Evolutionary conservation across 2,888 invertebrate genomes (phyloP), one percentile per base, ranked within the genome.

Genomic region (Chaetoderma sp.): DNA sequence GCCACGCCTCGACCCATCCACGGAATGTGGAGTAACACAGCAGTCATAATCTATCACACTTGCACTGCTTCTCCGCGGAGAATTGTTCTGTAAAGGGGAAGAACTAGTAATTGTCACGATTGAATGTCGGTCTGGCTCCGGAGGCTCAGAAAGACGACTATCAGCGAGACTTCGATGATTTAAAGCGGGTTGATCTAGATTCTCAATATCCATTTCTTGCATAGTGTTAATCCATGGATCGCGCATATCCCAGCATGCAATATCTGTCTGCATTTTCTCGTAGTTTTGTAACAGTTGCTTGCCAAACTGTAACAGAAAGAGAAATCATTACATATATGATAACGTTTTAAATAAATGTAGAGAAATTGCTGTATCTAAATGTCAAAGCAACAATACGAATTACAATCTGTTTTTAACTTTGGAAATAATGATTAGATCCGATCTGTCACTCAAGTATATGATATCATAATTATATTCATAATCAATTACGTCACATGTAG

Each of bases 201-300:
- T 21, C 52, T 52, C 52, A 4, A 1, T 32, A 6, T 52, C 52
- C 21, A 70, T 73, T 25, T 69, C 70, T 5, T 72, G 73, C 21
- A 57, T 44, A 33, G 18, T 42, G 63, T 71, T 74, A 8, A 66
- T 63, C 13, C 71, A 65, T n/a, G 63, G 57, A 28, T 78, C 76
- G 16, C 78, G 72, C 13, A 73, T 66, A 66, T 81, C 81, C 81
- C 81, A 81, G 10, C 74, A 72, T 42, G 75, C 54, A 21, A 80
- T 76, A 63, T 81, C 78, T 56, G 75, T 71, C 36, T 76, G 75
- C 1, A 81, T 65, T 21, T 73, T 90, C 66, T 95, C 91, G 86
- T 96, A 94, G 85, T 95, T 96, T 72, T 94, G 94, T 89, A 94
- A 90, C 67, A 97, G 85, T 65, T 85, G 81, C 36, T 83, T 83